Evolutionary conservation across 2,888 invertebrate species (phyloP), one percentile per base, ranked within the genome.

Genomic region (Drosophila paracracens): DNA sequence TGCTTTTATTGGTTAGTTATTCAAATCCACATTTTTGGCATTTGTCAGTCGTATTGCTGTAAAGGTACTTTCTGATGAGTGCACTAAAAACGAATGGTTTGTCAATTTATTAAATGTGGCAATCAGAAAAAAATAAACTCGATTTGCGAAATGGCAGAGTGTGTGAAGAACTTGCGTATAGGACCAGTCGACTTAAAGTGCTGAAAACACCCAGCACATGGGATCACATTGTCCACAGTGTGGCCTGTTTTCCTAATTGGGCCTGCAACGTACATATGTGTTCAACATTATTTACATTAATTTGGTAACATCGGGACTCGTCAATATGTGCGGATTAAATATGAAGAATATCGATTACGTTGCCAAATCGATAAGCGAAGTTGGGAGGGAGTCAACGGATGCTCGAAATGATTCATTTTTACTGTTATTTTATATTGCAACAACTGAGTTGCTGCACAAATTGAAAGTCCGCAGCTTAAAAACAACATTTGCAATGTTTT

Each of bases 41-140:
- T 36, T 36, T 16, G 36, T 16, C 36, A 36, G 36, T 2, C 36
- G 16, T 38, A 18, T 38, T 38, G 38, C 18, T 18, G 38, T 7
- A 18, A 18, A 38, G 2, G 1, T 18, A 18, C 1, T 18, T 38
- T 38, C 1, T 38, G 38, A 38, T 18, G 35, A 35, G 38, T 18
- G 36, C 36, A 94, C 98, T 25, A 96, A 94, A 91, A 94, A 95
- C 58, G 96, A 98, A 94, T 99, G 99, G 99, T 96, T 85, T 82
- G 92, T 51, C 5, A 48, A 13, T 31, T 6, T 48, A 0, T 27
- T 4, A 25, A 25, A 38, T 18, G 18, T 18, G 18, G 18, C 7
- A 38, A 38, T 13, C 36, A 38, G 4, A 4, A 0, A 2, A 18
- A 18, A 8, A 6, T n/a, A 0, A 7, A 11, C 10, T 46, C 54